phyloP scores from a whole-genome alignment of 2,797 vertebrate species.

The Rallus crepitans region DNA sequence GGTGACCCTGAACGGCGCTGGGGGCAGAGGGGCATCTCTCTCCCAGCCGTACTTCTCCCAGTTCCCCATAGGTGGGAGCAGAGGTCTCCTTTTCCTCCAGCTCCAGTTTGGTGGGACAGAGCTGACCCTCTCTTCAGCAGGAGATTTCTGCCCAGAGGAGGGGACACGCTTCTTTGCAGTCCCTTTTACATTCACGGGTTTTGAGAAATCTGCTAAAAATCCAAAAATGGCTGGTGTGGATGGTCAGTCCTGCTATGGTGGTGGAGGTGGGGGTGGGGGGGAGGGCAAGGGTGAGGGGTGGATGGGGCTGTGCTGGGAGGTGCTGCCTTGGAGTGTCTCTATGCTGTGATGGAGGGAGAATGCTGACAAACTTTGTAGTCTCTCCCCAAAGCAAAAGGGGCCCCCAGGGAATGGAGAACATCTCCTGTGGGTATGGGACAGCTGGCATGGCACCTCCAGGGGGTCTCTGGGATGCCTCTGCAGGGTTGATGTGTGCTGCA shows the following conservation, averaged over 20 bases:
- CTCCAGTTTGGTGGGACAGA: not conserved
- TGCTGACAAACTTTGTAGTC: not conserved
- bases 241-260: fast-evolving
- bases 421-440: not conserved
- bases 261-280: too few relatives aligned
- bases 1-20: not conserved
- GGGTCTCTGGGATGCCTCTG: not conserved
- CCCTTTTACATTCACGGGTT: not conserved
- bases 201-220: not conserved
- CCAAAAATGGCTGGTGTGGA: not conserved
- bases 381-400: not conserved
- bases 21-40: not conserved
- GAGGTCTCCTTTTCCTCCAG: conserved; percentile 40
- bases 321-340: not conserved
- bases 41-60: conserved; percentile 15
- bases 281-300: not conserved
- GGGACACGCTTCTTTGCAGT: not conserved
- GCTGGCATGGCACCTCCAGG: fast-evolving
- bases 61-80: conserved; percentile 48
- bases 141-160: not conserved
- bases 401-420: not conserved
- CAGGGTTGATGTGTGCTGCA: not conserved
- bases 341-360: fast-evolving
- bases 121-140: not conserved
- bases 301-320: fast-evolving